Base-by-base conservation (phyloP, 2,797 vertebrate genomes). In the Percopsis omiscomaycus region DNA sequence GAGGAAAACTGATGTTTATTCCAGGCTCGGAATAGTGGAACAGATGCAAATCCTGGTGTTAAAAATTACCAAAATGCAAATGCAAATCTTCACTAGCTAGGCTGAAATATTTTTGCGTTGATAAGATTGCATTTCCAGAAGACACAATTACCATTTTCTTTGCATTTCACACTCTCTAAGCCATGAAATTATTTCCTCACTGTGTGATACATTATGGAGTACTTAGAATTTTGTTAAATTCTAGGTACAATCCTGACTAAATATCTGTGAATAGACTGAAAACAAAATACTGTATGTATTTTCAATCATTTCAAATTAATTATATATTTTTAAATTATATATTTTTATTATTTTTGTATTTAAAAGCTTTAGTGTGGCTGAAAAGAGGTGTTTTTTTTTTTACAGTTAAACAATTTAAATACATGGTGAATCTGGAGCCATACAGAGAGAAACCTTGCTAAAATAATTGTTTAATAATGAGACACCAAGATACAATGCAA, bases 21-120 rank as follows among this genome's bases (percentile, higher is more conserved):
- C 50, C 61, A n/a, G 27, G 68, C 66, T 59, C 14, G 2, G 64
- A 55, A 73, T 52, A 68, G 82, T 2, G 49, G 59, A 72, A 60
- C 9, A 5, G 61, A 88, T 72, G 81, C 77, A 80, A 84, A 84
- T 77, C 58, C 37, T 13, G 56, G 66, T 59, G 50, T 67, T 64
- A 45, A 78, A 66, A 69, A 75, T 59, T 14, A 68, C 15, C 2
- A 0, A 0, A 70, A 64, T n/a, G 2, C 6, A 42, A 6, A 42
- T 42, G 37, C 37, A 32, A 32, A 32, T 32, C 30, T 32, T 3
- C 30, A 42, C 37, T 42, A 42, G 37, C 37, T 42, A 42, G 37
- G 9, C 37, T 22, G 22, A 22, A 22, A 22, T 22, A 22, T 22
- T 22, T 22, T 22, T 22, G 22, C 22, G 22, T 22, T 22, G 22